Evolutionary conservation across 92 coral and sea anemone species (phyloP), one percentile per base, ranked within the genome.

Genomic region (Phymanthus crucifer): DNA sequence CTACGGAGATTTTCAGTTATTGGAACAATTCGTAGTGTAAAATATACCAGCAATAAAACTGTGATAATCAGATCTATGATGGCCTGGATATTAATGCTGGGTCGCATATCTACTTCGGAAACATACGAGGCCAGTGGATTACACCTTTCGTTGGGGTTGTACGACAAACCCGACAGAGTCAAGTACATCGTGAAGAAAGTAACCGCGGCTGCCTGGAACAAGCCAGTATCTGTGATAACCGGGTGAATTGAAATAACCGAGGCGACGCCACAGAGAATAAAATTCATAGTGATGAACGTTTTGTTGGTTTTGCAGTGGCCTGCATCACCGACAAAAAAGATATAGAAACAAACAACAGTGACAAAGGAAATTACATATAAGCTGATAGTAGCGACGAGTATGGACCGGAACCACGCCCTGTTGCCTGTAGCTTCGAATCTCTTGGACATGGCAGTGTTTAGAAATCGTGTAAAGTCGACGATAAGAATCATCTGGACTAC

Each of bases 31-130:
- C 94, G 76, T 19, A 83, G 72, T 79, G 95, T 93, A 73, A 95
- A 95, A 48, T 93, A 95, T 1, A 95, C 81, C 17, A 95, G 78
- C 31, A 92, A 72, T 2, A 71, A 66, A 17, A 93, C 80, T 32
- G 90, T 79, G 12, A 95, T 73, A 16, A 89, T 17, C 64, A 95
- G 80, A 78, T 95, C 99, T 75, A 95, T 19, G 58, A 88, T 79
- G 23, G 99, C 99, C 83, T 95, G 99, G 6, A 93, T 80, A 74
- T 87, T 93, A 40, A 96, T 82, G 71, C 80, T 91, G 1, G 99
- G 99, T 37, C 99, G 78, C 99, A 96, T 96, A 76, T 96, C 99
- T 3, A 88, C 94, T 40, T 93, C 98, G 11, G 98, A 91, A 8
- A 96, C 84, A 83, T 83, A 96, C 7, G 91, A 90, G 7, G 99